Evolutionary conservation across 2,113 vertebrate species (phyloP), one percentile per base, ranked within the genome.

Genomic region (Romanogobio albipinnatus): DNA sequence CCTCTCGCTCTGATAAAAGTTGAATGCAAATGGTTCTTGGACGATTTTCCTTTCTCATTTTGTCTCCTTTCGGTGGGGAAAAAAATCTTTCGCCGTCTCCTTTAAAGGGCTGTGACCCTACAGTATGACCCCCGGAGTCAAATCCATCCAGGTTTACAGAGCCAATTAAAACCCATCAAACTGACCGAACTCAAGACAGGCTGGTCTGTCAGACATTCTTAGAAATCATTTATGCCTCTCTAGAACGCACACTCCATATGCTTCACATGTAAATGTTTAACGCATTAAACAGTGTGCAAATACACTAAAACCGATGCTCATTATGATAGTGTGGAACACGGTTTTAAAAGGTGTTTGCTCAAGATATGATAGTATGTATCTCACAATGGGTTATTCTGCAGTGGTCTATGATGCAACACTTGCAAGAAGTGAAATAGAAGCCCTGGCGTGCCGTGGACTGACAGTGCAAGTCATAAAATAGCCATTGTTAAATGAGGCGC

Each of bases 11-110:
- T 14, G 90, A 94, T 93, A 93, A 90, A 94, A 93, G 88, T 86
- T 91, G 89, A 93, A 94, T 94, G 93, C 92, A 94, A 94, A 95
- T 94, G 92, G 94, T 92, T 92, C 86, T 73, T 86, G 87, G 86
- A 88, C 90, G 89, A 93, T 93, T 93, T 94, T 53, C 84, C 86
- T 91, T 91, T 92, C 90, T 91, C 90, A 84, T 64, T 92, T 89
- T 86, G 74, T 43, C 86, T 88, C 66, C 64, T 79, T 61, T 45
- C 14, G 19, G 47, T 19, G 1, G 64, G 81, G 11, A 58, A 43
- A 86, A 82, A 74, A 33, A 29, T 45, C 4, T 49, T n/a, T 36
- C 24, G 3, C 24, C 3, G 17, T 9, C 58, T 36, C 1, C 29
- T 58, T 19, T 47, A 51, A 53, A 68, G 19, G 53, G 53, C 51